phyloP scores from a whole-genome alignment of 1,140 invertebrate species.

The Diorhabda sublineata region DNA sequence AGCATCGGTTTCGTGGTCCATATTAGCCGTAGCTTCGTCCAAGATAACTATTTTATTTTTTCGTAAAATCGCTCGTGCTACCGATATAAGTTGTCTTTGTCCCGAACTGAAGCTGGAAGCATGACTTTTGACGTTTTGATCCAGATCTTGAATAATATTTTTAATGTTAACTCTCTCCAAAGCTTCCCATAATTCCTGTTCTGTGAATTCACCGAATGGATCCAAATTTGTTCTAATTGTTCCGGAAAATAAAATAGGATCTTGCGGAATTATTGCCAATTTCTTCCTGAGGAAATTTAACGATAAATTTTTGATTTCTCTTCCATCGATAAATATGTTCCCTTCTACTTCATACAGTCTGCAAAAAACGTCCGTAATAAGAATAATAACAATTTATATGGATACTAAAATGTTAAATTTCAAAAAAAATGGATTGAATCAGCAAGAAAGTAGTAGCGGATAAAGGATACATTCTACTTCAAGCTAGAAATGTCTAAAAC shows the following conservation, averaged over 20 bases:
- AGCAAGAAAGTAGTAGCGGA: too few species aligned
- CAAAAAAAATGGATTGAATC: too few species aligned
- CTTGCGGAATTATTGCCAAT: conserved; percentile 78
- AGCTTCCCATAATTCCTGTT: conserved; percentile 75
- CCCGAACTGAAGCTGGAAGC: conserved; percentile 73
- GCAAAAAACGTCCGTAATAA: neutral
- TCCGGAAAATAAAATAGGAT: conserved; percentile 82
- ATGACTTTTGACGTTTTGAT: conserved; percentile 60
- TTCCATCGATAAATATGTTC: conserved; percentile 22
- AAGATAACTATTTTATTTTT: conserved; percentile 76
- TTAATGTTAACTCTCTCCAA: conserved; percentile 73
- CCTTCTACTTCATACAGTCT: conserved; percentile 42
- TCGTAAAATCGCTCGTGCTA: conserved; percentile 70
- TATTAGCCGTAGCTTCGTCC: conserved; percentile 71
- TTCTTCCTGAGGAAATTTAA: conserved; percentile 65
- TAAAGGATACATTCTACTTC: too few species aligned
- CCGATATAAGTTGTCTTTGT: conserved; percentile 73
- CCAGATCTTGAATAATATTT: conserved; percentile 55
- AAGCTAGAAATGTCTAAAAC: too few species aligned
- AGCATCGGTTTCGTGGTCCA: conserved; percentile 66
- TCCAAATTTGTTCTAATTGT: conserved; percentile 77
- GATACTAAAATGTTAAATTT: too few species aligned
- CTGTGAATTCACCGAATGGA: conserved; percentile 71
- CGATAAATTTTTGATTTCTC: conserved; percentile 56
- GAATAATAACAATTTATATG: too few species aligned